phyloP scores from a whole-genome alignment of 2,113 vertebrate species.

The Daboia siamensis region DNA sequence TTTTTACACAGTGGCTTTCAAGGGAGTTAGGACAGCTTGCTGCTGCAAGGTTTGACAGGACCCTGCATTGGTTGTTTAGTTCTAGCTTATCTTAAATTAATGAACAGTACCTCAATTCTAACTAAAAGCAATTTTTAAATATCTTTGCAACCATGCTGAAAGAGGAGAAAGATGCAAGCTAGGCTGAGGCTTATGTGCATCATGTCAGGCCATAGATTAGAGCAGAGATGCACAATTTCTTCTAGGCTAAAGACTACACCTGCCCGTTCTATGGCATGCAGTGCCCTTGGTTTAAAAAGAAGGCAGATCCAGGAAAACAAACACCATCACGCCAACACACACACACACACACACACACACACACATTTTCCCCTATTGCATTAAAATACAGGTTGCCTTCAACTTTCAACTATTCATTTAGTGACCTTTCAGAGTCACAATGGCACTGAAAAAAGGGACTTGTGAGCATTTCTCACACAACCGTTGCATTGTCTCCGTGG shows the following conservation, averaged over 20 bases:
- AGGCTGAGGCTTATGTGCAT: neutral
- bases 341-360: too few species aligned
- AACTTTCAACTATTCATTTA: too few species aligned
- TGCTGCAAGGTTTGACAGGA: neutral
- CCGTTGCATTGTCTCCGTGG: too few species aligned
- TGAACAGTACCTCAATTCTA: neutral
- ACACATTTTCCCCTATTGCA: too few species aligned
- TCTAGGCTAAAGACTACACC: neutral
- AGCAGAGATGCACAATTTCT: neutral
- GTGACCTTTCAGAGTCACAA: too few species aligned
- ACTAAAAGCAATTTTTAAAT: neutral
- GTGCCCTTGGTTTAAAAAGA: too few species aligned
- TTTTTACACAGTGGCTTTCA: neutral
- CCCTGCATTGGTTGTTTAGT: neutral
- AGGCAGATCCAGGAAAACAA: too few species aligned
- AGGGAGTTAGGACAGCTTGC: neutral
- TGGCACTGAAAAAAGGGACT: too few species aligned
- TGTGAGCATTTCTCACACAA: too few species aligned
- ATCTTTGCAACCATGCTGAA: neutral
- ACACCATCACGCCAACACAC: too few species aligned
- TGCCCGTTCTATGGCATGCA: too few species aligned
- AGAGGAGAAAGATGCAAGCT: neutral
- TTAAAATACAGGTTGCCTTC: too few species aligned
- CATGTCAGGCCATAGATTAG: neutral
- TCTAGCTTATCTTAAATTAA: neutral